Conservation (phyloP, 2,113 vertebrate genomes). For the Leptobrachium leishanense region DNA sequence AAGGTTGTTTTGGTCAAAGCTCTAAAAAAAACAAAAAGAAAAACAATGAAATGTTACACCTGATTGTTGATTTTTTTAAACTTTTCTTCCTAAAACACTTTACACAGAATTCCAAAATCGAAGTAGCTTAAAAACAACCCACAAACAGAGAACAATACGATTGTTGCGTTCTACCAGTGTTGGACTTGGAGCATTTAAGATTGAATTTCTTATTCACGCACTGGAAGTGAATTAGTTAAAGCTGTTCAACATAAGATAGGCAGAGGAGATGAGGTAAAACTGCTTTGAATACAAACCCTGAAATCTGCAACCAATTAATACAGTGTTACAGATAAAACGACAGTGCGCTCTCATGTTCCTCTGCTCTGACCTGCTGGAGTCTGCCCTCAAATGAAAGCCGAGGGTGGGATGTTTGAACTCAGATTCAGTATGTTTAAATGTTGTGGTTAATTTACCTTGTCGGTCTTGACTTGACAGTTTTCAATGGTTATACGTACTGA, state of each 20-base stretch:
- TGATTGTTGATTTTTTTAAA: no score
- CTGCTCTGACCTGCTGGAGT: conserved; percentile 27
- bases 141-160: no score
- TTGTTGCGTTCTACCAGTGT: no score
- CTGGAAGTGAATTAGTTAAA: conserved; percentile 29
- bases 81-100: no score
- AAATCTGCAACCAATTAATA: conserved; percentile 45
- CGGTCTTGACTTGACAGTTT: conserved; percentile 21
- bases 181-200: no score
- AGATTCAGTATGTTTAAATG: conserved; percentile 5
- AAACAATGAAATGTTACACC: no score
- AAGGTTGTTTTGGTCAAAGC: no score
- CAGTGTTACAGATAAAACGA: conserved; percentile 18
- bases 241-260: neutral
- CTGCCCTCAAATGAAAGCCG: conserved; percentile 9
- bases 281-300: conserved; percentile 35
- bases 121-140: no score
- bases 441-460: conserved; percentile 37
- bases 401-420: conserved; percentile 25
- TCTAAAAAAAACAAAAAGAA: no score
- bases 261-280: conserved; percentile 29
- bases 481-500: conserved; percentile 8
- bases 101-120: no score
- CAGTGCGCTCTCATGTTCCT: conserved; percentile 14
- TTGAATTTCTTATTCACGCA: no score